phyloP scores from a whole-genome alignment of 2,113 vertebrate genomes.

The Pristiophorus japonicus region DNA sequence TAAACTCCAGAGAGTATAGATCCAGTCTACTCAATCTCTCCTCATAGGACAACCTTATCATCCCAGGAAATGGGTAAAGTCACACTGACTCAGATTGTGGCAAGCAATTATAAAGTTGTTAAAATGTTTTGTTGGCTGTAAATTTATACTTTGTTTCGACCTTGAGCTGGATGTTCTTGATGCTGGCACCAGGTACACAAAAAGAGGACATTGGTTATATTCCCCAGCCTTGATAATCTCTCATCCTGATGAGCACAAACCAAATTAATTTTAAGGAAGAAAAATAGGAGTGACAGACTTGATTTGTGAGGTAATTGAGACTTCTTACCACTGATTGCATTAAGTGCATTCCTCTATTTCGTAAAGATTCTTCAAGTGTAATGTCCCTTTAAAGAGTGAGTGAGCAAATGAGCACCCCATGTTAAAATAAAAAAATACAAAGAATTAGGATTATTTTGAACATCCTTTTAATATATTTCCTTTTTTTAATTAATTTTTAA shows the following conservation, averaged over 20 bases:
- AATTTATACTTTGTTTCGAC: neutral
- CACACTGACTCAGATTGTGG: neutral
- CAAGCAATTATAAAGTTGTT: neutral
- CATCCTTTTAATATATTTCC: neutral
- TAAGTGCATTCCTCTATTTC: neutral
- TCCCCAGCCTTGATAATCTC: neutral
- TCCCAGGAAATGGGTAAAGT: neutral
- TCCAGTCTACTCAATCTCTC: too few species aligned
- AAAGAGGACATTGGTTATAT: neutral
- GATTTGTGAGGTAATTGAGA: neutral
- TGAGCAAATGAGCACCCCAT: neutral
- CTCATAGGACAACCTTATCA: too few species aligned
- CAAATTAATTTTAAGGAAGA: neutral
- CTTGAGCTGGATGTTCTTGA: neutral
- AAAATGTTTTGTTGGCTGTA: neutral
- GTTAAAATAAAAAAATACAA: neutral
- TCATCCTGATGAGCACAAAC: neutral
- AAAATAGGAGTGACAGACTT: neutral
- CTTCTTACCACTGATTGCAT: neutral
- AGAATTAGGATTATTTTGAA: neutral
- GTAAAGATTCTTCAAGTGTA: neutral
- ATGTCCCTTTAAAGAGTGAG: neutral
- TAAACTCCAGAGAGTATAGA: too few species aligned
- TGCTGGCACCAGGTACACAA: neutral
- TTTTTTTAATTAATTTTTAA: neutral